Conservation (phyloP, 2,113 vertebrate species). For the Gallinago media region DNA sequence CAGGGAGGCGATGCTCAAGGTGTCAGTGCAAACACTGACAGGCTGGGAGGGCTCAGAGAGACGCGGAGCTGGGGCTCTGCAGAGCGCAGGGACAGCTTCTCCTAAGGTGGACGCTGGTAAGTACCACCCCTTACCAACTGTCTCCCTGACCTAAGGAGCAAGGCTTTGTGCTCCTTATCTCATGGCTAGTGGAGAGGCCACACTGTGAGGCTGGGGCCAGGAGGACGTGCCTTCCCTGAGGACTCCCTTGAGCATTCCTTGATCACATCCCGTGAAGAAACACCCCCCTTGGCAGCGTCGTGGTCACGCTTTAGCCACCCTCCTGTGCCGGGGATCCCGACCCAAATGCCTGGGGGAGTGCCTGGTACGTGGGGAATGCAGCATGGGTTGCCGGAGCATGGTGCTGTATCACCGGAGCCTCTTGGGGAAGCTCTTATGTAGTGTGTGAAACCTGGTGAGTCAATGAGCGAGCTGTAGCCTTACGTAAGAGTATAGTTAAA, state of each 20-base stretch:
- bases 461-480: neutral
- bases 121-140: accelerated
- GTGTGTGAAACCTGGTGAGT: accelerated
- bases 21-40: neutral
- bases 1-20: neutral
- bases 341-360: accelerated
- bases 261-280: neutral
- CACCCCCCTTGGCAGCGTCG: accelerated
- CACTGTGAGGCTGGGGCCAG: accelerated
- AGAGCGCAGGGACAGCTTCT: accelerated
- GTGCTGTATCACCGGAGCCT: neutral
- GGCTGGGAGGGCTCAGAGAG: neutral
- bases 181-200: accelerated
- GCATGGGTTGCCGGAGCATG: neutral
- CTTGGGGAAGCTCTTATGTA: neutral
- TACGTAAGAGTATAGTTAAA: neutral
- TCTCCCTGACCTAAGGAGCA: neutral
- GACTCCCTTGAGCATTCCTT: neutral
- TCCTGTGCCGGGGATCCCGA: accelerated
- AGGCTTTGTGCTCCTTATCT: neutral
- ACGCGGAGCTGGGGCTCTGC: accelerated
- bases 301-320: accelerated
- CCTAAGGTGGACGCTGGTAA: accelerated
- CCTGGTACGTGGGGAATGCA: neutral
- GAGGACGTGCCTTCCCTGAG: accelerated